Base-by-base conservation (phyloP, 2,113 vertebrate species). In the Scomber japonicus region DNA sequence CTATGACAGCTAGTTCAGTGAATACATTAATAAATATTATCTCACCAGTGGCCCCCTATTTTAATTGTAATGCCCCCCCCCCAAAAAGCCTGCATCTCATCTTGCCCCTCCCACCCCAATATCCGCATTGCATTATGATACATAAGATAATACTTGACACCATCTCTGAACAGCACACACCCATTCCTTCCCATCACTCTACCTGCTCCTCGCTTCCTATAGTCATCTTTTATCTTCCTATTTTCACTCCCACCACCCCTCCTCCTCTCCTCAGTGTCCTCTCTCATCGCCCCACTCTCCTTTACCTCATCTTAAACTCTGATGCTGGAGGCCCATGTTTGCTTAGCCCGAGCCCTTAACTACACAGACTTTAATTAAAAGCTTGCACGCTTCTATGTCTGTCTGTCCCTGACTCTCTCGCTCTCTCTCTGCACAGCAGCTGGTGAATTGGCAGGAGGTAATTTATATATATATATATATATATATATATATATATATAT, bases 361-460 rank as follows among this genome's bases (percentile, higher is more conserved):
- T 64, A 90, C 84, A 86, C 87, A 89, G 78, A 75, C 87, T 91
- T 92, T 94, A 91, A 94, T 94, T 94, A 93, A 93, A 94, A 89
- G 91, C 63, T 75, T 89, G 74, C 82, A 79, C 88, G 56, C 88
- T 85, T 75, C 70, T 82, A 67, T 55, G 60, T 35, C 84, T 71
- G 74, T 55, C 89, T n/a, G 55, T 86, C 71, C 66, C n/a, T 1
- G 5, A 67, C 63, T 48, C 51, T 70, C 40, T 46, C n/a, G 30
- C 51, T 21, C 15, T 30, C 7, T 4, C 46, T 62, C 67, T 59
- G 46, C 45, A 3, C 17, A 11, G 71, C 89, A 93, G 87, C 88
- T 91, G 75, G 75, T 81, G 76, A 59, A 76, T 30, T 60, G 64
- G 48, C 73, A 57, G 17, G 75, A 31, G 31, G 44, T n/a, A 48